Conservation (phyloP, 2,888 invertebrate species). For the Anticlea derivata region DNA sequence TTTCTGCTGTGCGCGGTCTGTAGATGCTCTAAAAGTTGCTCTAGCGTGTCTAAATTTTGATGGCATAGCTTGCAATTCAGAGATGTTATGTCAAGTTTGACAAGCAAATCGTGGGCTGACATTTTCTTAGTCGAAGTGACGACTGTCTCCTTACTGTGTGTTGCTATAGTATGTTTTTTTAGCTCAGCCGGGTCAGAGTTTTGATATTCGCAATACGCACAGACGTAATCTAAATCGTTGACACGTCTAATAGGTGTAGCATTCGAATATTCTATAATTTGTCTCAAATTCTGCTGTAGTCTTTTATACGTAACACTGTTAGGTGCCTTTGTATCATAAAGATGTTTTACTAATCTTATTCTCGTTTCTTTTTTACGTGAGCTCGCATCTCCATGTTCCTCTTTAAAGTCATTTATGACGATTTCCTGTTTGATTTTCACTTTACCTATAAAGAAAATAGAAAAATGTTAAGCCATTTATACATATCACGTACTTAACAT, state of each 20-base stretch:
- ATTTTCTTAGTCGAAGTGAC: slow-evolving; percentile 17
- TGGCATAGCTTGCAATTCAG: slow-evolving; percentile 54
- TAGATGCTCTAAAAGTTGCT: slow-evolving; percentile 57
- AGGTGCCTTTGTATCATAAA: slow-evolving; percentile 6
- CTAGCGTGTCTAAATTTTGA: slow-evolving; percentile 50
- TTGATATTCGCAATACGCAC: slow-evolving; percentile 34
- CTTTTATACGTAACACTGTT: slow-evolving; percentile 13
- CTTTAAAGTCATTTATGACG: slow-evolving; percentile 4
- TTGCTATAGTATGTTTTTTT: slow-evolving; percentile 31
- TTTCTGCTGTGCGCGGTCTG: slow-evolving; percentile 47
- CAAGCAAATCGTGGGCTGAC: slow-evolving; percentile 17
- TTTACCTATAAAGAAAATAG: slow-evolving; percentile 23
- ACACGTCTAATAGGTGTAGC: slow-evolving; percentile 35
- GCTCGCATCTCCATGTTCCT: neutral
- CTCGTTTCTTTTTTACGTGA: slow-evolving; percentile 1
- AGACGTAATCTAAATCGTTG: slow-evolving; percentile 29
- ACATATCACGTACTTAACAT: slow-evolving; percentile 1
- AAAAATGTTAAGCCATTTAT: slow-evolving; percentile 10
- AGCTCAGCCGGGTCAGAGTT: slow-evolving; percentile 23
- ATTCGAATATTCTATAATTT: slow-evolving; percentile 30
- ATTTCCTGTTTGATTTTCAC: slow-evolving; percentile 17
- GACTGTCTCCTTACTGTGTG: slow-evolving; percentile 25
- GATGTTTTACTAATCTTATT: slow-evolving; percentile 16
- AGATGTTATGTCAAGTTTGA: slow-evolving; percentile 27
- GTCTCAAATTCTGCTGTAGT: slow-evolving; percentile 22